Base-by-base conservation (phyloP, 2,797 vertebrate species). In the Sebastolobus alascanus region DNA sequence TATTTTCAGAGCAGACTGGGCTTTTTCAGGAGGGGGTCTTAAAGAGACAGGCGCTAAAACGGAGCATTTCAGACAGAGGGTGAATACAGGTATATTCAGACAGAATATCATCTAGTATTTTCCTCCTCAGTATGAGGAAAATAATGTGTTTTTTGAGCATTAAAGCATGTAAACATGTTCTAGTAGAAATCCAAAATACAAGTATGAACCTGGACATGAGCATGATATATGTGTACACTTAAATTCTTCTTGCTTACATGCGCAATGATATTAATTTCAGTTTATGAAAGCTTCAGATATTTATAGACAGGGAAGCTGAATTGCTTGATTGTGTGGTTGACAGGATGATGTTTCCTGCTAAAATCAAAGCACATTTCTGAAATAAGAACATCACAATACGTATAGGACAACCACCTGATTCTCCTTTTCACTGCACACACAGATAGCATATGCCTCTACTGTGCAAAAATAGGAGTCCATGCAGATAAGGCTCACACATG, bases 351-450 rank as follows among this genome's bases (percentile, higher is more conserved):
- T 11, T 60, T 63, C 10, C 12, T 65, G 16, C 16, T 67, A 8
- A 77, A 84, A 59, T 75, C 4, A 54, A 68, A 40, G 10, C n/a
- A 8, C 12, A 54, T 56, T 27, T 55, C 5, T 74, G 60, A 58
- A 27, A 33, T 25, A 11, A 33, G 5, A 63, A n/a, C 25, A 37
- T 71, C 8, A 38, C 43, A 11, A 14, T 20, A 5, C 2, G 12
- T 4, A 40, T 20, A 50, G 29, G n/a, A 35, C 75, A 35, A 9
- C 18, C 25, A 10, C 4, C 12, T 2, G 20, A 56, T 46, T 71
- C 27, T 68, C 40, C 46, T 58, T 2, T 43, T 61, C 40, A 12
- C 52, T 38, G n/a, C 54, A 38, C 31, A 66, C 12, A n/a, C 29
- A 60, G 37, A 7, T 25, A 56, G 16, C 11, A 40, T 38, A 9